A percentile compares a stretch with the other conserved stretches of the same genome.
Conservation (phyloP, 92 coral and sea anemone species). For the Bergia puertoricense region DNA sequence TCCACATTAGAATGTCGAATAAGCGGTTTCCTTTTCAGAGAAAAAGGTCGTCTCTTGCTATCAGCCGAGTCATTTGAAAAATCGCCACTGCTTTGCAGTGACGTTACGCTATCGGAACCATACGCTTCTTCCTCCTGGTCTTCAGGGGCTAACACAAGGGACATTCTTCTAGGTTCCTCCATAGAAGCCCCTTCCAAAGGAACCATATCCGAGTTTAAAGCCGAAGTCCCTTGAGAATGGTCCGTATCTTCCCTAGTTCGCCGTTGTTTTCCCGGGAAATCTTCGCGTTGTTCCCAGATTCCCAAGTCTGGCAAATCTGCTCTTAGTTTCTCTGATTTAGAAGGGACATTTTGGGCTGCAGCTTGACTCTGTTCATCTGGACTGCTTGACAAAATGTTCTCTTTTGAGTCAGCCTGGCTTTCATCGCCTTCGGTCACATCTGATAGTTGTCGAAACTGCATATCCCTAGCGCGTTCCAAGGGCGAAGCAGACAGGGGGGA, state of each 20-base stretch:
- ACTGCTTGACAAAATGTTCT: conserved; percentile 47
- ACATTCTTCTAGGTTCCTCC: not conserved
- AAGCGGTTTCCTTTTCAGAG: conserved; percentile 34
- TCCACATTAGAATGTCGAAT: conserved; percentile 32
- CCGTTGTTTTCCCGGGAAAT: not conserved
- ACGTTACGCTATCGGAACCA: conserved; percentile 19
- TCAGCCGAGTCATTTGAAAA: conserved; percentile 16
- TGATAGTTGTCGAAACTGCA: conserved; percentile 77
- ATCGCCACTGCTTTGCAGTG: conserved; percentile 37
- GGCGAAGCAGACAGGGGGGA: conserved; percentile 43
- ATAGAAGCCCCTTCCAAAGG: not conserved
- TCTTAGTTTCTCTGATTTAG: not conserved
- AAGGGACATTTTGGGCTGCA: not conserved
- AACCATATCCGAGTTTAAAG: not conserved
- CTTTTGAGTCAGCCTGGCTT: conserved; percentile 64
- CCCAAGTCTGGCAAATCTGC: conserved; percentile 6
- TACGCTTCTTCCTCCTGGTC: not conserved
- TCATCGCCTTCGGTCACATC: conserved; percentile 93
- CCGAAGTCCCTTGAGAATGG: not conserved
- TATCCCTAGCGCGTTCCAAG: conserved; percentile 54
- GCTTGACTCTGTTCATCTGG: conserved; percentile 10
- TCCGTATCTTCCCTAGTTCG: not conserved
- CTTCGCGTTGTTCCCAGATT: not conserved
- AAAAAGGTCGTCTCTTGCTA: conserved; percentile 26
- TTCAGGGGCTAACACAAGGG: not conserved